Percentiles rank a stretch among this genome's conserved stretches.
These are phyloP conservation scores for Drosophila chauvacae DNA, from an alignment of 1,140 invertebrate species.

Conservation along the genomic window DNA sequence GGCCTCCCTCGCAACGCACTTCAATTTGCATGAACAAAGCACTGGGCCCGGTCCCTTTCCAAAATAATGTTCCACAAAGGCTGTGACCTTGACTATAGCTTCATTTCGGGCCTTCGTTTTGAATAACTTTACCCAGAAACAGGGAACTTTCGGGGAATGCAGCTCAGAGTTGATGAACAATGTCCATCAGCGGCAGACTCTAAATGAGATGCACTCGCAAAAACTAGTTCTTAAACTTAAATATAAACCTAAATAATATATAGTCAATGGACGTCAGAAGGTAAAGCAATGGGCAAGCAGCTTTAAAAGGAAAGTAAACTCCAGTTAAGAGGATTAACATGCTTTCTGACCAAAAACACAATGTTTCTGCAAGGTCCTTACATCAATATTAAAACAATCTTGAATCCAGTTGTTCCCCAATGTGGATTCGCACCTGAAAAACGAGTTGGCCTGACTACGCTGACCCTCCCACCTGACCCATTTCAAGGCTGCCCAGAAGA, in stretches of 20 bases:
- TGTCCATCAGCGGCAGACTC: slow-evolving; percentile 52
- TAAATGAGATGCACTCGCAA: neutral
- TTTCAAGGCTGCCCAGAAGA: slow-evolving; percentile 18
- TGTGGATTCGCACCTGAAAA: slow-evolving; percentile 42
- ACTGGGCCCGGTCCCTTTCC: slow-evolving; percentile 42
- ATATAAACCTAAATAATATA: neutral
- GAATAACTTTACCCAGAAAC: slow-evolving; percentile 59
- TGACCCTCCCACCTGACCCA: slow-evolving; percentile 27
- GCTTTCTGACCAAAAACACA: no score
- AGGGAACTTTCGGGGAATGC: slow-evolving; percentile 45
- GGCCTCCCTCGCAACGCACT: slow-evolving; percentile 51
- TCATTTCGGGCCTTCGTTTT: slow-evolving; percentile 60
- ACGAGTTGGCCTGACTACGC: slow-evolving; percentile 5
- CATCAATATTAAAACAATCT: slow-evolving; percentile 27
- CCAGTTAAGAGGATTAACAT: slow-evolving; percentile 1
- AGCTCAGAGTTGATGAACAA: slow-evolving; percentile 65
- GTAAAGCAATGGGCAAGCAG: neutral
- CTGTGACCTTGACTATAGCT: slow-evolving; percentile 61
- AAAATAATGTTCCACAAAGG: slow-evolving; percentile 20
- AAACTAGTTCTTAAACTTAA: neutral
- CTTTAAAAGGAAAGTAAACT: neutral
- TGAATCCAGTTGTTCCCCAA: slow-evolving; percentile 20
- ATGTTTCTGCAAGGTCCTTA: slow-evolving; percentile 18
- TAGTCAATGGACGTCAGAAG: neutral
- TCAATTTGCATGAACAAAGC: slow-evolving; percentile 79